phyloP scores from a whole-genome alignment of 2,888 invertebrate species.

The Trissolcus brochymenae region DNA sequence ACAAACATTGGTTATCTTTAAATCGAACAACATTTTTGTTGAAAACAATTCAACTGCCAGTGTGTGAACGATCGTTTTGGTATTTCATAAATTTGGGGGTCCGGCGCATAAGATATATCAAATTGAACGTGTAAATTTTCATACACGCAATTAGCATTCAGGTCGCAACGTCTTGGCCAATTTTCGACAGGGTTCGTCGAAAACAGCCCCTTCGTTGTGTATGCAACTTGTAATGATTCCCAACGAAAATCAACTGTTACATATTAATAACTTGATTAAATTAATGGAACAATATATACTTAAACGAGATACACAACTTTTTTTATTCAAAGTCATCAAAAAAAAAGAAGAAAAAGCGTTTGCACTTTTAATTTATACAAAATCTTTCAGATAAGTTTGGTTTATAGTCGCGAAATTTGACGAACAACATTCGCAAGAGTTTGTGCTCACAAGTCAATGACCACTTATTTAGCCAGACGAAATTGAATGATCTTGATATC shows the following conservation, averaged over 20 bases:
- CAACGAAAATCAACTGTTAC: slow-evolving; percentile 67
- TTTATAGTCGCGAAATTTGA: too few relatives aligned
- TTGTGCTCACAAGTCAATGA: too few relatives aligned
- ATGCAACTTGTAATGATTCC: slow-evolving; percentile 66
- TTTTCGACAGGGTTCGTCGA: slow-evolving; percentile 62
- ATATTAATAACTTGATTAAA: slow-evolving; percentile 70
- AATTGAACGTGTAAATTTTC: slow-evolving; percentile 53
- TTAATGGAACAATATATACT: slow-evolving; percentile 53
- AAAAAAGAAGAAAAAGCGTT: slow-evolving; percentile 23
- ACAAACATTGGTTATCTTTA: background rate
- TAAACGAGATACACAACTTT: slow-evolving; percentile 31
- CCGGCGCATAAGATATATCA: slow-evolving; percentile 41
- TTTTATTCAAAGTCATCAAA: slow-evolving; percentile 23
- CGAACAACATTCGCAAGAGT: too few relatives aligned
- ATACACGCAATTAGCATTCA: slow-evolving; percentile 64
- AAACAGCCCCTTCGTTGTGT: slow-evolving; percentile 52
- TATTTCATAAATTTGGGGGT: slow-evolving; percentile 36
- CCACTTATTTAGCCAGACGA: too few relatives aligned
- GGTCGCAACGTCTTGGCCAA: slow-evolving; percentile 59
- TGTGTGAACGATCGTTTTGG: background rate
- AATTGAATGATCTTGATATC: too few relatives aligned
- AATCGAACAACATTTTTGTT: background rate
- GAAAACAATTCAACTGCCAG: background rate
- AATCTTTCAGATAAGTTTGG: background rate
- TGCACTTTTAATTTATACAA: slow-evolving; percentile 8